phyloP scores from a whole-genome alignment of 2,888 invertebrate species.

The Slavum lentiscoides region DNA sequence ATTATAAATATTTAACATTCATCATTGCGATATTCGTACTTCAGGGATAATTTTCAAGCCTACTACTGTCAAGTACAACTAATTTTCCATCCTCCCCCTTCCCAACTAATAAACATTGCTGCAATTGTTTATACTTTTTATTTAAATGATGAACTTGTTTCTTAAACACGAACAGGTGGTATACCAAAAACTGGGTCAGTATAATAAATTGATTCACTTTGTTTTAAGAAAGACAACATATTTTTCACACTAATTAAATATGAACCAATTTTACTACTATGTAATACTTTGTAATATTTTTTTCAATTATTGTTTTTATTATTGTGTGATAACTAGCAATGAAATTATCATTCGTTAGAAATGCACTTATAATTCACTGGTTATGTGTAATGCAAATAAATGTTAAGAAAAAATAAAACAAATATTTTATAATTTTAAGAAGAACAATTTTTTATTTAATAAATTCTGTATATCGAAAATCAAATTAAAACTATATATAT shows the following conservation, averaged over 20 bases:
- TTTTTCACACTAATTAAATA: constrained; percentile 12
- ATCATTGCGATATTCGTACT: neutral
- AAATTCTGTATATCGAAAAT: constrained; percentile 17
- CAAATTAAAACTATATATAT: constrained; percentile 27
- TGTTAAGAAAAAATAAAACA: constrained; percentile 27
- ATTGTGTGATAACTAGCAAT: constrained; percentile 26
- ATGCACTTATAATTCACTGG: constrained; percentile 22
- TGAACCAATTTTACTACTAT: constrained; percentile 4
- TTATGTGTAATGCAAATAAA: constrained; percentile 40
- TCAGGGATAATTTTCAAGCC: neutral
- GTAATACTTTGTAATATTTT: neutral
- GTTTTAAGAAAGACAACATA: constrained; percentile 6
- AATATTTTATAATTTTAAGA: constrained; percentile 22
- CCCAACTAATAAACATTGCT: neutral
- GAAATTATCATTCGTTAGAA: constrained; percentile 43
- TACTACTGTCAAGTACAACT: neutral
- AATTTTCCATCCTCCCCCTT: neutral
- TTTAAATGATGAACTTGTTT: neutral
- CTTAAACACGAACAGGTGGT: neutral
- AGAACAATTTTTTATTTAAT: constrained; percentile 22
- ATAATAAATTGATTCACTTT: neutral
- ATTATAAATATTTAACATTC: constrained; percentile 4
- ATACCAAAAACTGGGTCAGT: neutral
- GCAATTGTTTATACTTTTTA: neutral
- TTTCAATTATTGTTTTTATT: neutral